Base-by-base conservation (phyloP, 64 coral and sea anemone species). In the Porites australiensis region DNA sequence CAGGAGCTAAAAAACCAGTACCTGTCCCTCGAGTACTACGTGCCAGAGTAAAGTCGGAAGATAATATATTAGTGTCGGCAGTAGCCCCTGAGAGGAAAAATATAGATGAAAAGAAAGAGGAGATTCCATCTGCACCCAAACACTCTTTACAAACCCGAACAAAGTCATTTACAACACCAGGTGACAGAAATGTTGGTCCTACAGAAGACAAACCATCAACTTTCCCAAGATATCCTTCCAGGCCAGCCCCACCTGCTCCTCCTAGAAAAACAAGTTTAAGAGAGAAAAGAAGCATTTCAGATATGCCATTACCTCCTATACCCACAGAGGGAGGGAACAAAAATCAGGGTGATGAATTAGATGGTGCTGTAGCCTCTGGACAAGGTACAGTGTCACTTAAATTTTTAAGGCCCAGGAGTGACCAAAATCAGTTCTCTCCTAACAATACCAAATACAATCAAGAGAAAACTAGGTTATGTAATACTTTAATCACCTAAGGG, bases 91-190 rank as follows among this genome's bases (percentile, higher is more conserved):
- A 84, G 2, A 68, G 45, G 16, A 50, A 55, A 6, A 23, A 49
- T 27, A 46, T 4, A 50, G 44, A 68, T 50, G 46, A 12, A 21
- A 11, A 20, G 11, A 69, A 68, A 9, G 63, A 3, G 7, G 81
- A 20, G 15, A 49, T n/a, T 8, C 48, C 81, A 8, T 14, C 62
- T 52, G 23, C 11, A 2, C 45, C 4, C 8, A 84, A 84, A 13
- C 16, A n/a, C 69, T 2, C 58, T 49, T 64, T 47, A 19, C 37
- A 64, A 83, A 13, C 63, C 15, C 67, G 81, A 68, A 69, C 81
- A 84, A 49, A 82, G 1, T 82, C 79, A 82, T 82, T 84, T 50
- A 68, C 81, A 68, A n/a, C 44, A 65, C 63, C 61, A n/a, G 81
- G 58, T 4, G 68, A 51, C 18, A 49, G 19, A 18, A 50, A n/a